Evolutionary conservation across 1,140 invertebrate genomes (phyloP), one percentile per base, ranked within the genome.

Genomic region (Cyrtorhinus lividipennis): DNA sequence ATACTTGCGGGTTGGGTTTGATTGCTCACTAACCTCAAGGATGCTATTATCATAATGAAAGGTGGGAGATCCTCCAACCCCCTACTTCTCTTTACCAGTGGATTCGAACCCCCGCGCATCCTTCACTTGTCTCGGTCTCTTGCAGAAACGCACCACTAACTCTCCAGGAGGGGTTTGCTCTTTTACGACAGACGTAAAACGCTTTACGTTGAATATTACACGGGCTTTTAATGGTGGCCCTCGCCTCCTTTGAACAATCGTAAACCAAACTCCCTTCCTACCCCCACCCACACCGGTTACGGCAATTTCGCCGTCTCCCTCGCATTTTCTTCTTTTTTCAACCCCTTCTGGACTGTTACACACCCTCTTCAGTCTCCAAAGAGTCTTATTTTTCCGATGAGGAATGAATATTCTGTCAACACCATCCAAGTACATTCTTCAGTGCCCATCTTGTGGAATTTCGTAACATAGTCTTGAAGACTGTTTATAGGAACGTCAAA

Each of bases 181-280:
- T 26, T 59, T 30, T 26, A 25, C 58, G 58, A 59, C 58, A 59
- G 27, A 59, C 58, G 58, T 59, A 27, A 59, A 30, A 27, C 58
- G 58, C 27, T 59, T 58, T 58, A 58, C 25, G 58, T 59, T 59
- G 58, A 59, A 59, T 59, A 59, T 59, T 59, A 59, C 58, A 59
- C 24, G 27, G 58, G 58, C 58, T 59, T 59, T 59, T 59, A 59
- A 59, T 59, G 58, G 58, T 59, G 25, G 24, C 24, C 58, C 58
- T n/a, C n/a, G 58, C 58, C 13, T 26, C 58, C 58, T 59, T 30
- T 59, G 25, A 59, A 30, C 24, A 59, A 59, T 59, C 58, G 58
- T 59, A 59, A 59, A 59, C 58, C 48, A 53, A 53, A 10, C 48
- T 20, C 48, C 48, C 10, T 15, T 20, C 18, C 48, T 22, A 20